These are phyloP conservation scores for Felis catus DNA, from an alignment of 2,113 vertebrate genomes.

Conservation along the genomic window F.catus_Fca126_mat1.0 CM031428.1:17116501-17117000, in stretches of 20 bases:
- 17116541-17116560: background rate
- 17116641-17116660: background rate
- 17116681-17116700: background rate
- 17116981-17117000: background rate
- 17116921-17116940: background rate
- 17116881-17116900: background rate
- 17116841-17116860: background rate
- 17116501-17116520: background rate
- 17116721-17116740: background rate
- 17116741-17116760: background rate
- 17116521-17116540: background rate
- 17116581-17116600: background rate
- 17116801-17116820: background rate
- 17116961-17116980: background rate
- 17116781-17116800: constrained; percentile 10
- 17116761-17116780: background rate
- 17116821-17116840: background rate
- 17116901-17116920: background rate
- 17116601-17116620: background rate
- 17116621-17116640: background rate
- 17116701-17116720: background rate
- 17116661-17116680: background rate
- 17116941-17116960: background rate
- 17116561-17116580: background rate
- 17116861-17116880: background rate